Percentiles rank a stretch among this genome's conserved stretches.
Conservation (phyloP, 2,113 vertebrate species). For the Dromiciops gliroides region DNA sequence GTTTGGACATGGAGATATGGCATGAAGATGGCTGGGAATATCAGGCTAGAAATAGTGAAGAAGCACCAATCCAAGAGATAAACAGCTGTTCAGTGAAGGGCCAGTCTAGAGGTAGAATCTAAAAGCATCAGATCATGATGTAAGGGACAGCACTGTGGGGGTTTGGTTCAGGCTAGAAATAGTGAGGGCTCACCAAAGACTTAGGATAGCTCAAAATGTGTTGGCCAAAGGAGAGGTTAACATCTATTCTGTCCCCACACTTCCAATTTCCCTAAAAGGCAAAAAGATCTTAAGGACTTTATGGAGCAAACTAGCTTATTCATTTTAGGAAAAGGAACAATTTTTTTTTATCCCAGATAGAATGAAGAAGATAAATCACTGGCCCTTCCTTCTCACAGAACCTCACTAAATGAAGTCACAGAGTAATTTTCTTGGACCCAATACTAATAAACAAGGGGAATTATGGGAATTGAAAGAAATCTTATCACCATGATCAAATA, state of each 20-base stretch:
- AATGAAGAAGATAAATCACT: not conserved
- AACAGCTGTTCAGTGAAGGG: not conserved
- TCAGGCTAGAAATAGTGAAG: not conserved
- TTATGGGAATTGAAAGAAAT: not conserved
- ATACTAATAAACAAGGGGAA: not conserved
- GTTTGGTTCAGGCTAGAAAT: not conserved
- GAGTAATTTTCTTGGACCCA: not conserved
- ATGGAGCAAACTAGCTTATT: not conserved
- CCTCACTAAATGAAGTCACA: not conserved
- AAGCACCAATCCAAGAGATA: not conserved
- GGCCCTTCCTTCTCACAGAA: not conserved
- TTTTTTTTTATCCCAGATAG: accelerated
- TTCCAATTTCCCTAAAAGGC: not conserved
- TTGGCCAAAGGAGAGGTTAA: not conserved
- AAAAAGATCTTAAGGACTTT: not conserved
- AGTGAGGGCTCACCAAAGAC: not conserved
- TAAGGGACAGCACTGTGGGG: not conserved
- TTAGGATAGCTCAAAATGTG: not conserved
- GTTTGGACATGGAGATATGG: not conserved
- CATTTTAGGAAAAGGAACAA: not conserved
- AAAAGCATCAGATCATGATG: not conserved
- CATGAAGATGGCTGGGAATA: not conserved
- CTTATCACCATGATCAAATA: not conserved
- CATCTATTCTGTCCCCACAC: not conserved
- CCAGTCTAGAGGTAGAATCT: not conserved